These are phyloP conservation scores for Pristionchus arcanus DNA, from an alignment of 2,888 invertebrate species.

Conservation along the genomic window DNA sequence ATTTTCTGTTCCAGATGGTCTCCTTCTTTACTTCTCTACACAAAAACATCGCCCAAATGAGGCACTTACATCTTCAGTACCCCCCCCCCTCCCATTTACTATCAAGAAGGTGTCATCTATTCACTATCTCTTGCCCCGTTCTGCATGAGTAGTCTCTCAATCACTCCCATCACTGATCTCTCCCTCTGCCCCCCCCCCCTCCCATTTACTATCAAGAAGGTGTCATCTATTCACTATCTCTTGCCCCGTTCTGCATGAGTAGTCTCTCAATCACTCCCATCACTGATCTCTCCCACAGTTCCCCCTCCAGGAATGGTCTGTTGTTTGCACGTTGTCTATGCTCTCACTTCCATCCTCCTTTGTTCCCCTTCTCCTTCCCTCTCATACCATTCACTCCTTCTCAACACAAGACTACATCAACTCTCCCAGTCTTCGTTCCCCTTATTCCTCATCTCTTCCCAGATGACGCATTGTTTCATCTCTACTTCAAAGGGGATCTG, in stretches of 20 bases:
- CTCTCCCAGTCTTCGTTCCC: background rate
- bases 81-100: background rate
- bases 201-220: background rate
- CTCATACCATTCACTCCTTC: background rate
- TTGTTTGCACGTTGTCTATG: slow-evolving; percentile 28
- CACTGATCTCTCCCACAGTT: background rate
- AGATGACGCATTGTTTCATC: slow-evolving; percentile 40
- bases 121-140: background rate
- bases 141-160: background rate
- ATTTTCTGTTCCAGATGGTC: slow-evolving; percentile 36
- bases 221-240: no score
- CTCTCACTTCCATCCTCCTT: slow-evolving; percentile 32
- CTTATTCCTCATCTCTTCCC: background rate
- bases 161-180: slow-evolving; percentile 6
- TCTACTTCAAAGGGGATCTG: background rate
- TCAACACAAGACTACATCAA: background rate
- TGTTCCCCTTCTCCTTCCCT: slow-evolving; percentile 34
- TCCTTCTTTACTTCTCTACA: background rate
- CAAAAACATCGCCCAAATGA: slow-evolving; percentile 13
- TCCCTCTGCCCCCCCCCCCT: background rate
- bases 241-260: background rate
- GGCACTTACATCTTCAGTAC: no score
- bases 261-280: slow-evolving; percentile 7
- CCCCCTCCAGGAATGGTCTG: slow-evolving; percentile 13
- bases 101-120: no score